Evolutionary conservation across 1,140 invertebrate species (phyloP).

Genomic region (Choristoneura fumiferana): DNA sequence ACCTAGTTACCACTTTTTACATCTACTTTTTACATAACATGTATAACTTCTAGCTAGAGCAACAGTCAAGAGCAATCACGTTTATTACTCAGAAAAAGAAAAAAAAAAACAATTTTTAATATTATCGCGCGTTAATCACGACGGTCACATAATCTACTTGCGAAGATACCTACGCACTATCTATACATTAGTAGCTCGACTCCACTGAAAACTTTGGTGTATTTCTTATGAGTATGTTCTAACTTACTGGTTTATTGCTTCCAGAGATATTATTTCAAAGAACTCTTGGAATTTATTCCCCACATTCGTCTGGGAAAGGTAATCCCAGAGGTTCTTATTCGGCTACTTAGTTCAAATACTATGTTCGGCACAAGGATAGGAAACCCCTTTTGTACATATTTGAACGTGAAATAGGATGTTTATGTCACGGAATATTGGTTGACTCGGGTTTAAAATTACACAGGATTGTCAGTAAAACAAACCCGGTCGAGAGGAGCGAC

Average conservation of each 20-base stretch:
- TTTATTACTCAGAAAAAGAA: background rate
- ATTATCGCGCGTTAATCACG: no score
- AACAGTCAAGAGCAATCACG: no score
- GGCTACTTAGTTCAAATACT: slow-evolving; percentile 51
- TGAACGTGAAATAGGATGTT: slow-evolving; percentile 26
- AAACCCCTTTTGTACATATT: slow-evolving; percentile 36
- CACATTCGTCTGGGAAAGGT: slow-evolving; percentile 47
- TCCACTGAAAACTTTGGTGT: slow-evolving; percentile 55
- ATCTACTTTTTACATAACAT: no score
- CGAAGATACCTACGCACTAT: slow-evolving; percentile 36
- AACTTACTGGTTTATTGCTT: slow-evolving; percentile 69
- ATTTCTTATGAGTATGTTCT: slow-evolving; percentile 55
- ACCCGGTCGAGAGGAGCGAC: no score
- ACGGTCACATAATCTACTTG: no score
- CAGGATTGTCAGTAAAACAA: background rate
- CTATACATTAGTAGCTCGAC: slow-evolving; percentile 46
- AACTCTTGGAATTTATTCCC: slow-evolving; percentile 60
- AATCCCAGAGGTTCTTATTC: slow-evolving; percentile 61
- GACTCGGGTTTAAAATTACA: background rate
- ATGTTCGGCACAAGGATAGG: slow-evolving; percentile 30
- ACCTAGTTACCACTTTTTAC: no score
- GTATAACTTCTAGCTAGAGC: no score
- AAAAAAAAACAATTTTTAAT: no score
- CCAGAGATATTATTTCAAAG: slow-evolving; percentile 67
- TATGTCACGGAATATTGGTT: slow-evolving; percentile 26